These are phyloP conservation scores for Idaea aversata DNA, from an alignment of 2,888 invertebrate species.

Conservation along the genomic window DNA sequence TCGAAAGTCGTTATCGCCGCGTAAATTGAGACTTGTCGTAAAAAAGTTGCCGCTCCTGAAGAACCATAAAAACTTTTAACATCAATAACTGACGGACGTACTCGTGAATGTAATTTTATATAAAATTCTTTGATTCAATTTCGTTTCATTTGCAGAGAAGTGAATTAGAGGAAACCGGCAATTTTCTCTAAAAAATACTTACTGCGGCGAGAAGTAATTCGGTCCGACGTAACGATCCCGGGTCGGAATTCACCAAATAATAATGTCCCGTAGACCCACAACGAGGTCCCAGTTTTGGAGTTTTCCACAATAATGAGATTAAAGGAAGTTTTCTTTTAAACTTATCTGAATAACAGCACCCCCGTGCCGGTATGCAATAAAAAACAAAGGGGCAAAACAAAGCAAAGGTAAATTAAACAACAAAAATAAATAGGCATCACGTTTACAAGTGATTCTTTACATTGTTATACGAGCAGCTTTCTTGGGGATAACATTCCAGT, in stretches of 20 bases:
- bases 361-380: slow-evolving; percentile 45
- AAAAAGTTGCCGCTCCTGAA: slow-evolving; percentile 33
- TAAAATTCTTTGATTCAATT: slow-evolving; percentile 36
- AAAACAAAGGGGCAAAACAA: slow-evolving; percentile 51
- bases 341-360: slow-evolving; percentile 49
- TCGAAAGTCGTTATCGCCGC: slow-evolving; percentile 31
- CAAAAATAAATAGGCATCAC: slow-evolving; percentile 54
- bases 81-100: slow-evolving; percentile 31
- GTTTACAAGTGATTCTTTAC: slow-evolving; percentile 49
- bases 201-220: slow-evolving; percentile 38
- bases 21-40: slow-evolving; percentile 38
- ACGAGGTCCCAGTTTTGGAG: slow-evolving; percentile 35
- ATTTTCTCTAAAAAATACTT: slow-evolving; percentile 41
- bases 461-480: slow-evolving; percentile 37
- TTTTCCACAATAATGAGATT: slow-evolving; percentile 54
- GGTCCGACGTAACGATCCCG: slow-evolving; percentile 33
- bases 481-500: slow-evolving; percentile 31
- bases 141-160: slow-evolving; percentile 29
- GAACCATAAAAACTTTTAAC: slow-evolving; percentile 38
- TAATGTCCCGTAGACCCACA: slow-evolving; percentile 36
- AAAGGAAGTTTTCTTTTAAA: slow-evolving; percentile 54
- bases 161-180: slow-evolving; percentile 28
- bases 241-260: slow-evolving; percentile 36
- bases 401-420: slow-evolving; percentile 59
- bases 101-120: slow-evolving; percentile 35